Evolutionary conservation across 2,888 invertebrate species (phyloP), one percentile per base, ranked within the genome.

Genomic region (Pseudococcus viburni): DNA sequence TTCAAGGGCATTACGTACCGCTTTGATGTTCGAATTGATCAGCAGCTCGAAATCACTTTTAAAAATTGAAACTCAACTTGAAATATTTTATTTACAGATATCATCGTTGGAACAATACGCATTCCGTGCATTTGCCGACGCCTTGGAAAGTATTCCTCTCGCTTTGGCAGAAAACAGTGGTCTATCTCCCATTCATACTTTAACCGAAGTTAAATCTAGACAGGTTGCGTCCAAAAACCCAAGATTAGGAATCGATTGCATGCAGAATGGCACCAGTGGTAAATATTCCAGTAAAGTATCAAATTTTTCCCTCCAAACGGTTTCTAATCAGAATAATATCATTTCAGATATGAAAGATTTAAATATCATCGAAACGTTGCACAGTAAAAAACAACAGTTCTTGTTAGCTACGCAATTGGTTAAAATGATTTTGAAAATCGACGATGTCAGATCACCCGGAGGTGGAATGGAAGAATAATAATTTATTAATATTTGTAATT

Each of bases 391-490:
- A 91, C 99, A 99, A 91, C 99, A 99, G 93, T 96, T 99, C 89
- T 93, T 98, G 51, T 93, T 99, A 90, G 99, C 99, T 26, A 98
- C 99, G 0, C 99, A 99, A 91, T 94, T 99, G 89, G 99, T 99
- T 87, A 98, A 99, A 92, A 99, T 99, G 99, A 99, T 99, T 90
- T 94, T 99, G 90, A 99, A 99, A 93, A 99, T 99, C 89, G 99
- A 99, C 92, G 99, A 99, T 92, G 96, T 99, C 68, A 94, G 95
- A 90, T 93, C 94, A 89, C 93, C 94, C 15, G 89, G 89, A 64
- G 89, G 86, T 9, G 22, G 1, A 0, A 0, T 17, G 0, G 86
- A 86, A 86, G 86, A 86, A 19, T 86, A 64, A 73, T 80, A 42
- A 80, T n/a, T 42, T 42, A 22, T n/a, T 80, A 80, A 46, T 80